Percentiles rank a stretch among this genome's conserved stretches.
phyloP scores from a whole-genome alignment of 2,888 invertebrate genomes.

The Tenthredo amoena region DNA sequence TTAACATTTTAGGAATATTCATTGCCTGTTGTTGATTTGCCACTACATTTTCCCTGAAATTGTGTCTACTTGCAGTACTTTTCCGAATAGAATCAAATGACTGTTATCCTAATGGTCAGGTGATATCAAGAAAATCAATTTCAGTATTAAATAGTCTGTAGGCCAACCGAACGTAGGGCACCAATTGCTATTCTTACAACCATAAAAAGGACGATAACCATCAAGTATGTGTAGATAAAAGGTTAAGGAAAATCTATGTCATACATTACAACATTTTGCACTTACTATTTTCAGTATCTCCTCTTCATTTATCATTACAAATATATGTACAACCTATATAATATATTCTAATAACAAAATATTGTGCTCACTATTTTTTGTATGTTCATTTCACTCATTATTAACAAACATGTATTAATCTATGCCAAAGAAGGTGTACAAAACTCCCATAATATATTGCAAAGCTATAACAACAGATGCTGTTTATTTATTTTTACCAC shows the following conservation, averaged over 20 bases:
- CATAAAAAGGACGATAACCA: neutral
- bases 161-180: neutral
- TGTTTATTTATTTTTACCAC: neutral
- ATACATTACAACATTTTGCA: neutral
- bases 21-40: slow-evolving; percentile 1
- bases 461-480: neutral
- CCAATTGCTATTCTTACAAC: slow-evolving; percentile 2
- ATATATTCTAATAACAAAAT: neutral
- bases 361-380: neutral
- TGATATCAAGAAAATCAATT: neutral
- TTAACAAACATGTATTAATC: neutral
- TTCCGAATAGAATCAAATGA: neutral
- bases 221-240: neutral
- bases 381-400: neutral
- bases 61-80: neutral
- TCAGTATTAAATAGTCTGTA: neutral
- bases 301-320: neutral
- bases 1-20: slow-evolving; percentile 1
- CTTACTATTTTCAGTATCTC: neutral
- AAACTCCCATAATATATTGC: neutral
- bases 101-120: neutral
- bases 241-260: neutral
- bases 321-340: slow-evolving; percentile 2
- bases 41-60: neutral
- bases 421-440: slow-evolving; percentile 4